Conservation (phyloP, 2,797 vertebrate genomes). For the Pseudochirops cupreus region DNA sequence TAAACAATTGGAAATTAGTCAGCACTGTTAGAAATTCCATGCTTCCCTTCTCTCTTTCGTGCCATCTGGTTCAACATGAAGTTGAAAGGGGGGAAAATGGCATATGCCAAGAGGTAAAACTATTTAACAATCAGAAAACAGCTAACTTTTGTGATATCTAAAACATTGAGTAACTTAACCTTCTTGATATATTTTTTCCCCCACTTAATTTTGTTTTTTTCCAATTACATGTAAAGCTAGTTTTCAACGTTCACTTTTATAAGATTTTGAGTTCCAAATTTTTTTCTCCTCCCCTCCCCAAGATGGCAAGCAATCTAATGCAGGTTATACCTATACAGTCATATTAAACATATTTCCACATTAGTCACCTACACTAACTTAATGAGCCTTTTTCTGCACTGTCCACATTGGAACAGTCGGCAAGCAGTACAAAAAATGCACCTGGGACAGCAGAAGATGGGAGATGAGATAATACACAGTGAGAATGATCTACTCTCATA, state of each 20-base stretch:
- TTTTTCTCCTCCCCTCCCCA: too few relatives aligned
- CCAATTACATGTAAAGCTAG: too few relatives aligned
- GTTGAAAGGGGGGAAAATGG: background rate
- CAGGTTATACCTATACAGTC: too few relatives aligned
- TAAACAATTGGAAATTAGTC: background rate
- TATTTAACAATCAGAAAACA: background rate
- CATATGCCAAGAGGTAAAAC: background rate
- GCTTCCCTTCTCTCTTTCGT: background rate
- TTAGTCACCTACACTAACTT: background rate
- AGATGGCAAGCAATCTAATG: too few relatives aligned
- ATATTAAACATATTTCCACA: too few relatives aligned
- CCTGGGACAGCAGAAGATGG: background rate
- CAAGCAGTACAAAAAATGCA: background rate
- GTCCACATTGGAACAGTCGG: background rate
- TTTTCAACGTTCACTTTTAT: too few relatives aligned
- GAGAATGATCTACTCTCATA: background rate
- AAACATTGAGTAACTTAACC: background rate
- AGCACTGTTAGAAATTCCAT: background rate
- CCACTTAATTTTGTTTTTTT: too few relatives aligned
- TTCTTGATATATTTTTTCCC: background rate
- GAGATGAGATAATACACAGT: background rate
- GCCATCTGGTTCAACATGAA: background rate
- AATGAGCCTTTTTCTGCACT: background rate
- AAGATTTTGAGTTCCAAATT: too few relatives aligned
- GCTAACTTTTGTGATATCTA: background rate